Conservation (phyloP, 2,797 vertebrate species). For the Furcifer pardalis region DNA sequence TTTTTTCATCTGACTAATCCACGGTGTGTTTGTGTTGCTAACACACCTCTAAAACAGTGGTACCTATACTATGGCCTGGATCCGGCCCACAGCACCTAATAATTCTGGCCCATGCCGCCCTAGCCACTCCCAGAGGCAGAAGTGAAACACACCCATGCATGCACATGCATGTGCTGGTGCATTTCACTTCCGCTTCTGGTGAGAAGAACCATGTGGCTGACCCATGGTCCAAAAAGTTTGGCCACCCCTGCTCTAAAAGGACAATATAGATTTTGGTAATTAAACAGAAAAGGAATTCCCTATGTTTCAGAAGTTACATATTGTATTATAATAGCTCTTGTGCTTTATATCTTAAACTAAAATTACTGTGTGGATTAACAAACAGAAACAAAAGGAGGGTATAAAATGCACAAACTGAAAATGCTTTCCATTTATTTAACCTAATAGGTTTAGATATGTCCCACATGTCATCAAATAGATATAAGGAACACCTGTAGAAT, state of each 20-base stretch:
- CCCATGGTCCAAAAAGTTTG: too few relatives aligned
- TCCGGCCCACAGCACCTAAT: too few relatives aligned
- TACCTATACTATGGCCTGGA: too few relatives aligned
- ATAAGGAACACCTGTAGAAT: background rate
- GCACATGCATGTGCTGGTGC: too few relatives aligned
- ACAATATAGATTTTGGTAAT: conserved; percentile 46
- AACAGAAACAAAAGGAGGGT: background rate
- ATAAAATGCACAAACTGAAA: background rate
- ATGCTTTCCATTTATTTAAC: background rate
- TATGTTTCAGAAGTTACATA: background rate
- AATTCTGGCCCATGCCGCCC: too few relatives aligned
- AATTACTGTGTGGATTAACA: background rate
- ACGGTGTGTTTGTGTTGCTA: conserved; percentile 34
- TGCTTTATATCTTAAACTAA: background rate
- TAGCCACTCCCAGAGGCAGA: too few relatives aligned
- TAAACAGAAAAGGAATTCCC: background rate
- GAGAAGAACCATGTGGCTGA: too few relatives aligned
- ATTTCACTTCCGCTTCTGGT: too few relatives aligned
- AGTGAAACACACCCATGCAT: too few relatives aligned
- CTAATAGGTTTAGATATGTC: background rate
- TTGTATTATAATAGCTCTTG: background rate
- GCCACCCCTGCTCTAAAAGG: conserved; percentile 38
- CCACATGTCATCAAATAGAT: background rate
- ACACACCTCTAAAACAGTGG: too few relatives aligned
- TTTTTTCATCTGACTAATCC: conserved; percentile 38